Conservation (phyloP, 2,888 invertebrate genomes). For the Ichneumoninae sp. region DNA sequence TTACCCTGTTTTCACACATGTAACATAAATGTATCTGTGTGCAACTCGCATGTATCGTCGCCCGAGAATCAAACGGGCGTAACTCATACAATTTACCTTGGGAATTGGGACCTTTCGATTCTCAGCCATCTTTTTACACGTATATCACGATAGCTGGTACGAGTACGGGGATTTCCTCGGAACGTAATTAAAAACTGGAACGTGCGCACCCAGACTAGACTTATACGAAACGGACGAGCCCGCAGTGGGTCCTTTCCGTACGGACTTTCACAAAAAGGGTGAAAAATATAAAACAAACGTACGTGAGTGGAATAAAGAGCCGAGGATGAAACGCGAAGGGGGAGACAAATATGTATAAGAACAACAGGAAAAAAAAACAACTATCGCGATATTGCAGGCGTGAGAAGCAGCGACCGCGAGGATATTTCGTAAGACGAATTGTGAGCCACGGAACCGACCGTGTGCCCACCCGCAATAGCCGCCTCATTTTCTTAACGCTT, state of each 20-base stretch:
- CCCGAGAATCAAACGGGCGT: background rate
- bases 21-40: slow-evolving; percentile 4
- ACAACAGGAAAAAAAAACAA: slow-evolving; percentile 49
- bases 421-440: slow-evolving; percentile 63
- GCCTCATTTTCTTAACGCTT: slow-evolving; percentile 23
- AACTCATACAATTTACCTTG: background rate
- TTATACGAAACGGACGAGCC: slow-evolving; percentile 33
- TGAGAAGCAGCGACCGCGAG: slow-evolving; percentile 67
- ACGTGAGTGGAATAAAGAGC: slow-evolving; percentile 47
- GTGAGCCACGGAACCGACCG: slow-evolving; percentile 51
- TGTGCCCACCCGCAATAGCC: slow-evolving; percentile 44
- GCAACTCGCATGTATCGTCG: background rate
- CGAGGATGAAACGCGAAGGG: slow-evolving; percentile 47
- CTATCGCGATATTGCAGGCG: slow-evolving; percentile 62
- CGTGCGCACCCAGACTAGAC: slow-evolving; percentile 65
- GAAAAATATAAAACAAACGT: slow-evolving; percentile 53
- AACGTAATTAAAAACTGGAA: slow-evolving; percentile 76
- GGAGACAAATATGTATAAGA: slow-evolving; percentile 29
- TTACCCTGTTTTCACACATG: slow-evolving; percentile 36
- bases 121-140: background rate
- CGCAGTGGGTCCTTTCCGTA: slow-evolving; percentile 39
- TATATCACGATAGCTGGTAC: slow-evolving; percentile 13
- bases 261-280: slow-evolving; percentile 55
- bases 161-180: slow-evolving; percentile 69
- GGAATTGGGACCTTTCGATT: background rate